phyloP scores from a whole-genome alignment of 2,888 invertebrate genomes.

The Neoitamus cyanurus region DNA sequence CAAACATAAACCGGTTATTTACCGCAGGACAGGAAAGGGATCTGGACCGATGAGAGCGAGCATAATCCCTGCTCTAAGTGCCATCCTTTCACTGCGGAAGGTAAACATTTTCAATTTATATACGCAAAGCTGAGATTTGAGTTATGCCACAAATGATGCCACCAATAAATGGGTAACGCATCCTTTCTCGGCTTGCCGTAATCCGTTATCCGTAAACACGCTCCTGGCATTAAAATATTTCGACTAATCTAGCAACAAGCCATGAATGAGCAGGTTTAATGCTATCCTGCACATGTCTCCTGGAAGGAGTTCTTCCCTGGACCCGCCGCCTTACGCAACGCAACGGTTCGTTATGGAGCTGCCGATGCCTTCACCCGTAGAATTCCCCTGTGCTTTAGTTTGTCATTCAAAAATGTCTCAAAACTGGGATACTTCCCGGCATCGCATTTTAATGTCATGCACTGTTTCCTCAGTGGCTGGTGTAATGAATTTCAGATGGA shows the following conservation, averaged over 20 bases:
- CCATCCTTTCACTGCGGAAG: neutral
- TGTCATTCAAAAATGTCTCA: neutral
- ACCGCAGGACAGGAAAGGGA: neutral
- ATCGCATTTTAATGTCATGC: neutral
- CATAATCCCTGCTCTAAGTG: neutral
- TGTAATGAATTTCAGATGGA: neutral
- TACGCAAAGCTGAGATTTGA: slow-evolving; percentile 1
- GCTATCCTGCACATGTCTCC: neutral
- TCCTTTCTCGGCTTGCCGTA: neutral
- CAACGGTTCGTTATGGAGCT: neutral
- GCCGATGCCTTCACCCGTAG: neutral
- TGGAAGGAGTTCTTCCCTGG: neutral
- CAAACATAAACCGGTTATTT: neutral
- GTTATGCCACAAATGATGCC: slow-evolving; percentile 4
- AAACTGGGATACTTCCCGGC: neutral
- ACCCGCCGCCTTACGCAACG: neutral
- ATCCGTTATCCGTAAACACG: neutral
- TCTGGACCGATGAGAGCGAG: neutral
- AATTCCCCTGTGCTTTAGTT: neutral
- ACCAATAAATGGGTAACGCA: neutral
- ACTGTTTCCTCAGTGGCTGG: neutral
- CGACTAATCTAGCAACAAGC: neutral
- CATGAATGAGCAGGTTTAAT: neutral
- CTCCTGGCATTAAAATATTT: neutral
- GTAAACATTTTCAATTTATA: neutral